phyloP scores from a whole-genome alignment of 1,140 invertebrate species.

The Helicorthomorpha holstii region DNA sequence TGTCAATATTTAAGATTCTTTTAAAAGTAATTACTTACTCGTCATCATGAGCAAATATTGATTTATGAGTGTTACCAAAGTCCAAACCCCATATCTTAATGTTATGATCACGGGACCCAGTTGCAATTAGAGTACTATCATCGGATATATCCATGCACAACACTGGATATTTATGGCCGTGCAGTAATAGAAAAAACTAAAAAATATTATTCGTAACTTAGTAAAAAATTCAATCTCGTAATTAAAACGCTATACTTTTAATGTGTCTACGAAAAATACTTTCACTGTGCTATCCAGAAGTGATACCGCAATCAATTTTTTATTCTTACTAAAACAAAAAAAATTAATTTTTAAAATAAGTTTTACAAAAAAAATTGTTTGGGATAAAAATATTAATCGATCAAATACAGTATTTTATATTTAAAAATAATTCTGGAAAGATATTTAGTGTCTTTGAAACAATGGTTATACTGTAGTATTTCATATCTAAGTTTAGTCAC shows the following conservation, averaged over 20 bases:
- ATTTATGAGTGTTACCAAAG: slow-evolving; percentile 68
- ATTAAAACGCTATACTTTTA: slow-evolving; percentile 47
- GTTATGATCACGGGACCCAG: slow-evolving; percentile 87
- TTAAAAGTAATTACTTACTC: slow-evolving; percentile 21
- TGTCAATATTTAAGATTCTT: background rate
- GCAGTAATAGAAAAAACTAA: slow-evolving; percentile 84
- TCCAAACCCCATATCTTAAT: slow-evolving; percentile 97
- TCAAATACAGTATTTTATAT: background rate
- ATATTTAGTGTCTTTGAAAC: too few species aligned
- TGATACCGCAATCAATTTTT: slow-evolving; percentile 71
- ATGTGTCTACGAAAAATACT: slow-evolving; percentile 82
- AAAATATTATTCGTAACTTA: slow-evolving; percentile 10
- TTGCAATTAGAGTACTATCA: slow-evolving; percentile 75
- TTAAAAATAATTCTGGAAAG: too few species aligned
- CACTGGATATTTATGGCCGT: slow-evolving; percentile 92
- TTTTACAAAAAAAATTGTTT: background rate
- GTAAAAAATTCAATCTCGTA: background rate
- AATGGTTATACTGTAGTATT: too few species aligned
- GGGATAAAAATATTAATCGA: background rate
- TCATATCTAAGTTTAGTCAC: too few species aligned
- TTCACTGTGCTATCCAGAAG: slow-evolving; percentile 87
- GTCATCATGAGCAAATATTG: slow-evolving; percentile 75
- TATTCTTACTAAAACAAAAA: slow-evolving; percentile 51
- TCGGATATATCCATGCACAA: slow-evolving; percentile 84
- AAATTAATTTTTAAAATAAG: background rate